These are phyloP conservation scores for Netelia melanura DNA, from an alignment of 2,888 invertebrate genomes.

Conservation along the genomic window DNA sequence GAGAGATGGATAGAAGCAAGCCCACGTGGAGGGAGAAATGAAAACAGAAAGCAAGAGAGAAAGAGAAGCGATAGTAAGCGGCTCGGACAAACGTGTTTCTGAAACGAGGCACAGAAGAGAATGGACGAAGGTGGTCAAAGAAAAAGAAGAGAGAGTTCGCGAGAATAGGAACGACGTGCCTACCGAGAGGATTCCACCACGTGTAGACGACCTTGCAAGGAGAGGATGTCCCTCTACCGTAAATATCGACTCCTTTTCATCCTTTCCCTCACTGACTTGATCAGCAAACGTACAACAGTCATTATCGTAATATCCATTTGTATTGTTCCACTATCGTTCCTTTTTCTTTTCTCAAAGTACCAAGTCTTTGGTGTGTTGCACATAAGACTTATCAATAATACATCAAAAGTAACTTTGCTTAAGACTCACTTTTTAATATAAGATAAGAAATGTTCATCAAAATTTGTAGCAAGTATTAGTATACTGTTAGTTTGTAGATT, in stretches of 20 bases:
- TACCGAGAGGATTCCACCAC: conserved; percentile 59
- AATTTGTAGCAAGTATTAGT: too few relatives aligned
- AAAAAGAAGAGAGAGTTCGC: conserved; percentile 41
- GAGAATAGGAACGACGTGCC: conserved; percentile 51
- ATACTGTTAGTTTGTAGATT: too few relatives aligned
- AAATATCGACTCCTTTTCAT: conserved; percentile 18
- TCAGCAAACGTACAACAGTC: too few relatives aligned
- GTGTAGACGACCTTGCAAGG: conserved; percentile 66
- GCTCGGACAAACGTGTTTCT: conserved; percentile 51
- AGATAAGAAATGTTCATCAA: too few relatives aligned
- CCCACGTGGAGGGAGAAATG: conserved; percentile 64
- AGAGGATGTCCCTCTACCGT: conserved; percentile 45
- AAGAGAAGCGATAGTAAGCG: conserved; percentile 49
- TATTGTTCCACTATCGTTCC: too few relatives aligned
- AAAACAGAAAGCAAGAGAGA: conserved; percentile 55
- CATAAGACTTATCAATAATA: too few relatives aligned
- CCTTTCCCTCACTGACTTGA: conserved; percentile 12
- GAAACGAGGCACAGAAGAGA: conserved; percentile 43
- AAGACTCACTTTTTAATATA: too few relatives aligned
- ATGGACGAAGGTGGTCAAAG: conserved; percentile 46
- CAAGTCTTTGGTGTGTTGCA: too few relatives aligned
- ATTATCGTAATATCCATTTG: too few relatives aligned
- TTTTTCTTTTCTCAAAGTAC: too few relatives aligned
- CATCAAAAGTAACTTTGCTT: too few relatives aligned
- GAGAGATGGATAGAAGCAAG: conserved; percentile 43